Base-by-base conservation (phyloP, 2,888 invertebrate species). In the Matsumyia berberina region DNA sequence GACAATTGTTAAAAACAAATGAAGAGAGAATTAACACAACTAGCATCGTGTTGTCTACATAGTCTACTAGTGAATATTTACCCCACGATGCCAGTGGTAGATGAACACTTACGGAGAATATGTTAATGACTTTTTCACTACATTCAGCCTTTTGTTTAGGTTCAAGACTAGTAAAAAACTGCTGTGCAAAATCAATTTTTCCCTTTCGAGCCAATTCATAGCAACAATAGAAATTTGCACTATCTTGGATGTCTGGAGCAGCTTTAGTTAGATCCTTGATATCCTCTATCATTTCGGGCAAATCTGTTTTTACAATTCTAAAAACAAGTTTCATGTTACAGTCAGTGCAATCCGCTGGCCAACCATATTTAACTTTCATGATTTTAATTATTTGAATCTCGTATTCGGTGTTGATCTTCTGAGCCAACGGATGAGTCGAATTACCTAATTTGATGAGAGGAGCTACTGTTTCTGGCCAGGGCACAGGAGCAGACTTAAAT, bases 331-430 rank as follows among this genome's bases (percentile, higher is more conserved):
- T 89, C 53, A 91, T 88, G 80, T 90, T 89, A 15, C 89, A 88
- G 55, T 90, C 89, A 0, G 87, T 86, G 5, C 88, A 87, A 70
- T 91, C 89, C 0, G 89, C 89, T 1, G 90, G 89, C 91, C 92
- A 92, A 33, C 90, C 90, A 72, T 92, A 92, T 87, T 92, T 92
- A 0, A 88, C 88, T 87, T 91, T 91, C 89, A 92, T 90, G 12
- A 91, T 90, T 88, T 92, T 92, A 6, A 92, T 90, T 7, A 89
- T 89, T 88, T 92, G 92, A 35, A 90, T 88, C 78, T 92, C 91
- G 72, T 90, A 91, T 86, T 91, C 90, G 0, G 89, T 89, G 62
- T 88, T 89, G 35, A 92, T 92, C 82, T 90, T 90, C 0, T 88
- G 76, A 6, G 91, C 90, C 35, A 91, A 69, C 0, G 91, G 91